Evolutionary conservation across 2,113 vertebrate species (phyloP), one percentile per base, ranked within the genome.

Genomic region (Cyrtonyx montezumae): DNA sequence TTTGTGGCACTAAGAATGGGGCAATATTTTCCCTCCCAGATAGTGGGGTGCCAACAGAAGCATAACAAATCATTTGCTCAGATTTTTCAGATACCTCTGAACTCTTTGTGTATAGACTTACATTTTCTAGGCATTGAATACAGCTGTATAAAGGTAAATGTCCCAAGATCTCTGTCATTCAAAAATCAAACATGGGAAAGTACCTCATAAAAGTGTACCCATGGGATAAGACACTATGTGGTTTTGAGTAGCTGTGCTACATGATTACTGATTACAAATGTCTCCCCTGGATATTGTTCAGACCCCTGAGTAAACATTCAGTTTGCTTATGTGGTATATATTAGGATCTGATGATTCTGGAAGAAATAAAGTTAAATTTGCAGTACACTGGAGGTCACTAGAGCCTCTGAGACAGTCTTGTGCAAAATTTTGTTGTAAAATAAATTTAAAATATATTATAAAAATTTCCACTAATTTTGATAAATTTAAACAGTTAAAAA

Each of bases 381-480:
- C 55, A 93, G 32, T 80, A 85, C 97, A 96, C 95, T 97, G 97
- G 97, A 97, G 97, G 97, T 96, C 97, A 97, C 93, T 96, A 93
- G 76, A 91, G 84, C 71, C 85, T 91, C 65, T 78, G 1, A 87
- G 42, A 97, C 93, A 45, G 55, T 65, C 32, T 5, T 63, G 48
- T 34, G 34, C 6, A 79, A 90, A 69, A 49, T 53, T 81, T 79
- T 70, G 36, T 22, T 42, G 18, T 65, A 1, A n/a, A n/a, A 37
- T 40, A 8, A 26, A 62, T 1, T 56, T 87, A 51, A 36, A 75
- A 13, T 8, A 8, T 26, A 53, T 45, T 53, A 58, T 40, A 90
- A 68, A 73, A 75, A 4, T 5, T 84, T 84, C 40, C 14, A 37
- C 49, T 69, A 62, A 13, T 90, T 96, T 91, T 65, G 4, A 49